Evolutionary conservation across 2,888 invertebrate genomes (phyloP).

Genomic region (Ceratothoa steindachneri): DNA sequence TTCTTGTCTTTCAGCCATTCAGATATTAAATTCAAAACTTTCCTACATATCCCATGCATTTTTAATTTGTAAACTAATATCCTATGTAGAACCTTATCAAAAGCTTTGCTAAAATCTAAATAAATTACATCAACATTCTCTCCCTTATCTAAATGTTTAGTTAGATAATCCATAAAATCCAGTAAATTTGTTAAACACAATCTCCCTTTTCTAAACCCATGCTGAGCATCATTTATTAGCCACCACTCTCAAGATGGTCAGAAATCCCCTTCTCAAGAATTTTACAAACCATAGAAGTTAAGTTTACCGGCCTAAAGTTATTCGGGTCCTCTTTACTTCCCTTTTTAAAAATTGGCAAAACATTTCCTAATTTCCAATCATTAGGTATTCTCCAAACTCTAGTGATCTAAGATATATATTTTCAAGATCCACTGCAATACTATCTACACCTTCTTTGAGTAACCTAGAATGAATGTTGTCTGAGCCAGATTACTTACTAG

Average conservation of each 20-base stretch:
- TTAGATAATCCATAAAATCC: not conserved
- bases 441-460: too few species aligned
- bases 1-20: not conserved
- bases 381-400: too few species aligned
- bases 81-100: not conserved
- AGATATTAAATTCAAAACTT: not conserved
- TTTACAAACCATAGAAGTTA: not conserved
- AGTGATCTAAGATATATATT: too few species aligned
- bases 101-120: not conserved
- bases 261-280: not conserved
- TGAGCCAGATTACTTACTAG: too few species aligned
- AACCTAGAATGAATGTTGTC: too few species aligned
- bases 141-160: not conserved
- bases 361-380: not conserved
- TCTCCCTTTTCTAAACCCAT: not conserved
- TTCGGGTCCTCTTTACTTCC: not conserved
- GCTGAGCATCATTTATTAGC: not conserved
- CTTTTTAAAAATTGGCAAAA: not conserved
- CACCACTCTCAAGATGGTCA: too few species aligned
- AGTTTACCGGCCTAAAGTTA: not conserved
- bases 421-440: too few species aligned
- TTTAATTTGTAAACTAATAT: not conserved
- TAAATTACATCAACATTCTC: not conserved
- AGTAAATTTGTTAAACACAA: not conserved
- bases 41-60: not conserved